Evolutionary conservation across 2,888 invertebrate species (phyloP), one percentile per base, ranked within the genome.

Genomic region (Cenopis cana): DNA sequence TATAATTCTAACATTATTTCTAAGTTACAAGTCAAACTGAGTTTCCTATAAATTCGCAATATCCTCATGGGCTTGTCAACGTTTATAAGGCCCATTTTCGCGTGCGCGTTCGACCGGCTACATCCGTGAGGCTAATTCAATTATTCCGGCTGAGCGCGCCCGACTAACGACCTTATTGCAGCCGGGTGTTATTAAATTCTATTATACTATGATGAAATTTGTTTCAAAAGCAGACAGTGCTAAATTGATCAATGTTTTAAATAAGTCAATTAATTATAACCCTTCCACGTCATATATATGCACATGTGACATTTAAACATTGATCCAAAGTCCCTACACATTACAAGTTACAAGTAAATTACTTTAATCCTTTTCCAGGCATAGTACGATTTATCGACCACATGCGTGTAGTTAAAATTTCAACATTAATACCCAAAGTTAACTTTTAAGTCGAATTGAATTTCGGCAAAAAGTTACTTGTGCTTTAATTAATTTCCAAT

Each of bases 111-210:
- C 60, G 72, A 38, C 74, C 65, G 69, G 77, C 82, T 83, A 82
- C 81, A 81, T 82, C 81, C 83, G 78, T 29, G 65, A 56, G 76
- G 77, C 77, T 90, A 90, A 90, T 90, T 89, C 83, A 90, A 90
- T 90, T 90, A 90, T 89, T 85, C 86, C 86, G 86, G 81, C 79
- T 81, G 84, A 85, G 84, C 88, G 90, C 90, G 82, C 84, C 77
- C 82, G 83, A 89, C 89, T 89, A 89, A 89, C 89, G 87, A 88
- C 89, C 90, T 89, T 89, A 84, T 81, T 82, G 74, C 78, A 68
- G 72, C 64, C 75, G 71, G 60, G 64, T 52, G 52, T 68, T 59
- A 72, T 69, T 62, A 70, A 75, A 74, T 74, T 75, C 60, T 73
- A 67, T 64, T 69, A 68, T 55, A 52, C 69, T 74, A 64, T 62